A percentile compares a stretch with the other conserved stretches of the same genome.
Evolutionary conservation across 1,140 invertebrate species (phyloP).

Genomic region (Drosophila kurseongensis): DNA sequence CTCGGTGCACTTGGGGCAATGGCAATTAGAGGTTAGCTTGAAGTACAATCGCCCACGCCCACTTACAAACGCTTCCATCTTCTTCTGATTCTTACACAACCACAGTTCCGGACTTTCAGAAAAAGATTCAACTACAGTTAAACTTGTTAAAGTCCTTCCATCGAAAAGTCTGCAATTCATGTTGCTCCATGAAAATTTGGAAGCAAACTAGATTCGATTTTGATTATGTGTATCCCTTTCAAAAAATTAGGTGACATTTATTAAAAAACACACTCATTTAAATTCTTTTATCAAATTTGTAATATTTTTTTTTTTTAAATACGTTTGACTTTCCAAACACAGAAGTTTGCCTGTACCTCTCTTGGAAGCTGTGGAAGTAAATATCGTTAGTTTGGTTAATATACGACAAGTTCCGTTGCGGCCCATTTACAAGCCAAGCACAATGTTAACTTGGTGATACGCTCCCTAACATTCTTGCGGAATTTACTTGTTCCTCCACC

Average conservation of each 20-base stretch:
- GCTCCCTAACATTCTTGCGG: conserved; percentile 20
- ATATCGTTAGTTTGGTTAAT: conserved; percentile 61
- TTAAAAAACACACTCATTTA: not conserved
- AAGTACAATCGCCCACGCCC: conserved; percentile 23
- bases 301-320: not conserved
- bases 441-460: conserved; percentile 50
- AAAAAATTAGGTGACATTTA: no score
- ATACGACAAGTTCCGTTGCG: conserved; percentile 52
- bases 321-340: no score
- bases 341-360: conserved; percentile 2
- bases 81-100: conserved; percentile 38
- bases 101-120: conserved; percentile 8
- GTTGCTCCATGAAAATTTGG: not conserved
- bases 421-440: conserved; percentile 43
- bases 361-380: not conserved
- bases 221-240: no score
- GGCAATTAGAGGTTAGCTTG: conserved; percentile 77
- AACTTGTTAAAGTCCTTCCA: no score
- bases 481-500: conserved; percentile 1
- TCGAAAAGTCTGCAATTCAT: not conserved
- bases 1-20: conserved; percentile 67
- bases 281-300: not conserved
- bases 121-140: not conserved
- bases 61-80: conserved; percentile 4
- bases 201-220: no score